These are phyloP conservation scores for Takifugu ocellatus DNA, from an alignment of 2,797 vertebrate genomes.

Conservation along the genomic window DNA sequence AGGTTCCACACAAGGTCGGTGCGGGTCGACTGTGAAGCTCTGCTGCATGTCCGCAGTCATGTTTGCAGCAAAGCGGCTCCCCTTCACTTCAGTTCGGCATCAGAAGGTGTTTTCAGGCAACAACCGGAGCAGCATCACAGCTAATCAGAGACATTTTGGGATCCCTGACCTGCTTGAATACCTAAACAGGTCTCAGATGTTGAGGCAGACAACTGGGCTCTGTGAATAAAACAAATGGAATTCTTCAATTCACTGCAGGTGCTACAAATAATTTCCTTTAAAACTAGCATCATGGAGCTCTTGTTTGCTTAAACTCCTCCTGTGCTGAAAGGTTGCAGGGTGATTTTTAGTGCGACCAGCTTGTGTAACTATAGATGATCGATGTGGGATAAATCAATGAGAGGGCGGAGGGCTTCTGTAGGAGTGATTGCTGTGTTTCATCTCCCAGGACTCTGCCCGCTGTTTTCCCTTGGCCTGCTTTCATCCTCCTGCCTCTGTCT, in stretches of 20 bases:
- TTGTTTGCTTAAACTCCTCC: not conserved
- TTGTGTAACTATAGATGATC: not conserved
- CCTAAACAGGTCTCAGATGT: too few relatives aligned
- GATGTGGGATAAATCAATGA: conserved; percentile 1
- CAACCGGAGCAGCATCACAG: too few relatives aligned
- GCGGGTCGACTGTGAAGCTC: conserved; percentile 17
- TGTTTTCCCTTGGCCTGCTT: conserved; percentile 8
- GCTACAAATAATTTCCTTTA: not conserved
- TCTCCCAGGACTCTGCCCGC: conserved; percentile 2
- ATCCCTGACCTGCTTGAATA: too few relatives aligned
- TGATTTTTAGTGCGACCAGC: not conserved
- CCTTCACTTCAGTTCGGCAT: too few relatives aligned
- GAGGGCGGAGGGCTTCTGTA: not conserved
- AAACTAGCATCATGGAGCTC: not conserved
- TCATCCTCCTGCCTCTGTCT: conserved; percentile 8
- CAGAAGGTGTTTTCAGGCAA: too few relatives aligned
- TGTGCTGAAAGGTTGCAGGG: not conserved
- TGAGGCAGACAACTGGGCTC: too few relatives aligned
- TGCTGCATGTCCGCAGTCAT: too few relatives aligned
- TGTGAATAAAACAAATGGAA: too few relatives aligned
- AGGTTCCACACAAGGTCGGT: too few relatives aligned
- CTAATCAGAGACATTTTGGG: too few relatives aligned
- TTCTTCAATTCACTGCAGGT: not conserved
- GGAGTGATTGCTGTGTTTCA: conserved; percentile 16
- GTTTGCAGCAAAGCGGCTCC: too few relatives aligned